Percentiles rank a stretch among this genome's conserved stretches.
These are phyloP conservation scores for Spilarctia lutea DNA, from an alignment of 2,888 invertebrate species.

Conservation along the genomic window DNA sequence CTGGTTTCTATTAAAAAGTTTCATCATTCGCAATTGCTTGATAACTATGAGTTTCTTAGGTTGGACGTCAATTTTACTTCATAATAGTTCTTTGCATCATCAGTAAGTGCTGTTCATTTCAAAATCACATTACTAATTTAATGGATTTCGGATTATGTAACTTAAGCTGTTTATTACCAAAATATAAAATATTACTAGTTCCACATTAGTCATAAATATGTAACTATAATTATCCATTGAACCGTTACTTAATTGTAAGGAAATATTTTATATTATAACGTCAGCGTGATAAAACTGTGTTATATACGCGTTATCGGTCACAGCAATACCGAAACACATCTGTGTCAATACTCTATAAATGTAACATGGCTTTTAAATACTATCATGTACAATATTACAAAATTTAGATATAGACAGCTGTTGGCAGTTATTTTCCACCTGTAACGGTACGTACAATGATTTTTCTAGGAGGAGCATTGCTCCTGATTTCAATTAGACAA, in stretches of 20 bases:
- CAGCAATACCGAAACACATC: conserved; percentile 43
- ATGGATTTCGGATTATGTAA: background rate
- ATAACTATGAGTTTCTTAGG: background rate
- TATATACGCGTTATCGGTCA: conserved; percentile 43
- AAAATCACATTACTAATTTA: background rate
- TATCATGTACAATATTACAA: conserved; percentile 11
- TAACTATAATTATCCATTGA: conserved; percentile 16
- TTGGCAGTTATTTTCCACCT: background rate
- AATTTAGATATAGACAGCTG: background rate
- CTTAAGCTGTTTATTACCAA: background rate
- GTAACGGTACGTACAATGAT: background rate
- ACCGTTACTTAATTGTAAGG: conserved; percentile 19
- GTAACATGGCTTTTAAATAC: conserved; percentile 20
- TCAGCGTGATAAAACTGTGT: conserved; percentile 36
- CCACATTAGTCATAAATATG: background rate
- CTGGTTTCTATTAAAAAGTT: background rate
- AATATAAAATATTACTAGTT: background rate
- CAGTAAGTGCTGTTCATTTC: background rate
- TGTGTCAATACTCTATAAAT: conserved; percentile 51
- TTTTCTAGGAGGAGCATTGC: background rate
- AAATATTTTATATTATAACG: conserved; percentile 33
- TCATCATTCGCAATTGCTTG: background rate
- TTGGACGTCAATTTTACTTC: background rate
- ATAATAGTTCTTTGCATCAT: background rate
- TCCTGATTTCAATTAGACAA: background rate